Evolutionary conservation across 2,113 vertebrate genomes (phyloP).

Genomic region (Vireo altiloquus): DNA sequence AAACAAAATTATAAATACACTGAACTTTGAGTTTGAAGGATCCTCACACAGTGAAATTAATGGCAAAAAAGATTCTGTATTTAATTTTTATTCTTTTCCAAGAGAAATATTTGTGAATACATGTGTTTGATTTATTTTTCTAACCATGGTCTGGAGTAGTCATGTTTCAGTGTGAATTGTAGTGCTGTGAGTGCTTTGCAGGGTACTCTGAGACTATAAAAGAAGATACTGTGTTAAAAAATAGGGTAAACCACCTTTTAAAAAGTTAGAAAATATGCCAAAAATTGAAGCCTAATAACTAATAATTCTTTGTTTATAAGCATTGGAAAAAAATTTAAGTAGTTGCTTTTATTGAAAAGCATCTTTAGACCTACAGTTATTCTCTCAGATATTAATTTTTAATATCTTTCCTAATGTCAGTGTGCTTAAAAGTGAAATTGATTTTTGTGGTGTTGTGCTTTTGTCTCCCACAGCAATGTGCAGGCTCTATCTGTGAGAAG

Average conservation of each 20-base stretch:
- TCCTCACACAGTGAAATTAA: not conserved
- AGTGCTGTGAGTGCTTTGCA: not conserved
- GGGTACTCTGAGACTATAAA: not conserved
- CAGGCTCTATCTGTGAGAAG: conserved; percentile 94
- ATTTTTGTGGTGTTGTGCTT: not conserved
- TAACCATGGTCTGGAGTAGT: not conserved
- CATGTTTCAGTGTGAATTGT: not conserved
- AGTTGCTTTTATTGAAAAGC: not conserved
- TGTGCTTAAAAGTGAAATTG: not conserved
- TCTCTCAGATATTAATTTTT: not conserved
- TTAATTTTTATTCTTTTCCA: not conserved
- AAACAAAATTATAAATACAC: not conserved
- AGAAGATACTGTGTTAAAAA: not conserved
- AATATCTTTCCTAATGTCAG: not conserved
- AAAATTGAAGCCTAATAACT: not conserved
- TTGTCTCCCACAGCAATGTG: conserved; percentile 81
- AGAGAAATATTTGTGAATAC: not conserved
- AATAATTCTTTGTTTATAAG: not conserved
- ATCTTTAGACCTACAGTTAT: not conserved
- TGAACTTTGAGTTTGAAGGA: not conserved
- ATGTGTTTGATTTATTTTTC: not conserved
- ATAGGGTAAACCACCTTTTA: not conserved
- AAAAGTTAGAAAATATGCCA: not conserved
- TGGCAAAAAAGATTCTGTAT: no score
- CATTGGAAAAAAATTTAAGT: not conserved